Conservation (phyloP, 2,113 vertebrate species). For the Gymnarchus niloticus region DNA sequence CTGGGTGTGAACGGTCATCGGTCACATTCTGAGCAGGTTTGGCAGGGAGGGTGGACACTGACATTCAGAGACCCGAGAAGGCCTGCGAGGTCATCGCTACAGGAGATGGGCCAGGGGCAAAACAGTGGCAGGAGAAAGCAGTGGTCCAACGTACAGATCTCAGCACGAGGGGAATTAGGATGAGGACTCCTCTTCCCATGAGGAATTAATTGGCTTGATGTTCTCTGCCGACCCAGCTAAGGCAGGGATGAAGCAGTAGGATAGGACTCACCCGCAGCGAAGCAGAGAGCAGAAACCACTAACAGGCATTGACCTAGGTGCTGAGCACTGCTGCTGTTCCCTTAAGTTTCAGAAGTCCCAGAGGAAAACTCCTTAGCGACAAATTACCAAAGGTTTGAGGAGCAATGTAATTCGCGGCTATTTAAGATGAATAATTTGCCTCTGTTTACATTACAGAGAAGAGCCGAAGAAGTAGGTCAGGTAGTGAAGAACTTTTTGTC, state of each 20-base stretch:
- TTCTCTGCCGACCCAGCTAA: not conserved
- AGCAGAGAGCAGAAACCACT: not conserved
- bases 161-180: not conserved
- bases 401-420: not conserved
- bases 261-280: not conserved
- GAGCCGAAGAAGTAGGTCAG: not conserved
- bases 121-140: not conserved
- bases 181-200: not conserved
- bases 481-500: not conserved
- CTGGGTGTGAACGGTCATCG: not conserved
- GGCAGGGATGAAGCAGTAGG: not conserved
- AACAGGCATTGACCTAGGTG: not conserved
- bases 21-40: not conserved
- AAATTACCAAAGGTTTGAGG: not conserved
- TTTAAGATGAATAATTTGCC: constrained; percentile 3
- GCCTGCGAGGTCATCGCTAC: not conserved
- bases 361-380: not conserved
- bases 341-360: not conserved
- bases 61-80: not conserved
- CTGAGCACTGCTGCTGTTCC: not conserved
- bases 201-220: not conserved
- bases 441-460: not conserved
- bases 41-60: not conserved
- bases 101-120: not conserved
- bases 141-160: not conserved